These are phyloP conservation scores for Psittacara wagleri DNA, from an alignment of 2,113 vertebrate genomes.

Conservation along the genomic window DNA sequence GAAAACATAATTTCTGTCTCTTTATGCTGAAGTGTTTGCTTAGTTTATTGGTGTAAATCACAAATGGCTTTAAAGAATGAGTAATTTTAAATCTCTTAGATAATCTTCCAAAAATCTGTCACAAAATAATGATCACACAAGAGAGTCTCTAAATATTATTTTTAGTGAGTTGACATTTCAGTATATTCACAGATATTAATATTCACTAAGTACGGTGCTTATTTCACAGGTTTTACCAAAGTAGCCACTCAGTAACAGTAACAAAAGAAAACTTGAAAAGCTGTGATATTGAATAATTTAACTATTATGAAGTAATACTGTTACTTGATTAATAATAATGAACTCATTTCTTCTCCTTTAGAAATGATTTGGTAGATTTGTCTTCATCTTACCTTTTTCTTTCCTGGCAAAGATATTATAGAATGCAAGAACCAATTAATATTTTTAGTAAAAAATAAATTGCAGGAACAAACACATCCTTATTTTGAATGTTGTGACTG, in stretches of 20 bases:
- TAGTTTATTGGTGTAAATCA: neutral
- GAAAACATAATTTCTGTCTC: neutral
- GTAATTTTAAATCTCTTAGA: neutral
- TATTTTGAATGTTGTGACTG: conserved; percentile 17
- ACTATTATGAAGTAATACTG: neutral
- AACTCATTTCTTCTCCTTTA: neutral
- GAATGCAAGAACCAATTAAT: neutral
- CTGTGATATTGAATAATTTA: neutral
- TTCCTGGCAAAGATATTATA: neutral
- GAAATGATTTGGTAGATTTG: neutral
- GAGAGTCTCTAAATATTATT: neutral
- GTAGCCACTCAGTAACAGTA: neutral
- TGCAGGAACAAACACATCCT: neutral
- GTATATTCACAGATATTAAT: neutral
- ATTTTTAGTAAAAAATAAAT: neutral
- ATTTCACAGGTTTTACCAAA: neutral
- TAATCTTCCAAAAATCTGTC: neutral
- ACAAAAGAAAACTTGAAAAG: neutral
- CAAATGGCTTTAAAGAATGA: neutral
- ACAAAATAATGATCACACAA: neutral
- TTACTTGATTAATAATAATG: neutral
- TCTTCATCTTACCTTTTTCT: neutral
- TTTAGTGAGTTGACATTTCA: neutral
- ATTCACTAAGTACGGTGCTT: neutral
- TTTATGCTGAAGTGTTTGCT: neutral